Conservation (phyloP, 2,888 invertebrate genomes). For the Cheilosia vulpina region DNA sequence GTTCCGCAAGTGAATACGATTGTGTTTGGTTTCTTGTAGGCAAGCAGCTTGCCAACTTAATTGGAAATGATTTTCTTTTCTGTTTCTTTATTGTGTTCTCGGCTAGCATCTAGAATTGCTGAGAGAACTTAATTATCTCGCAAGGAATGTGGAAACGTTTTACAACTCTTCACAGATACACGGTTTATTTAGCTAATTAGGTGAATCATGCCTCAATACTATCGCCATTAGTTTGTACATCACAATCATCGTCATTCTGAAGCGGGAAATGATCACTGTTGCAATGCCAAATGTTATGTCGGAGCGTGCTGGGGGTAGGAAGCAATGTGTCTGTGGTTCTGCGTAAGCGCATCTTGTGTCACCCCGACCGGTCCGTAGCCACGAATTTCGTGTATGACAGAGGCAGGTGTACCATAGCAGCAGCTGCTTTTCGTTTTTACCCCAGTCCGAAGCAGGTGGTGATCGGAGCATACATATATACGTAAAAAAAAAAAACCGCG, state of each 20-base stretch:
- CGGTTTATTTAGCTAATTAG: conserved; percentile 49
- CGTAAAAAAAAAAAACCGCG: not conserved
- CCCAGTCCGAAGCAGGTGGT: conserved; percentile 34
- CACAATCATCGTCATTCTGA: conserved; percentile 12
- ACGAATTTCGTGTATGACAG: conserved; percentile 23
- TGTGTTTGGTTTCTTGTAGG: not conserved
- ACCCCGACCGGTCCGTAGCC: conserved; percentile 24
- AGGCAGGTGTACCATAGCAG: conserved; percentile 50
- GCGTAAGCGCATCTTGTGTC: conserved; percentile 38
- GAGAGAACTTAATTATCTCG: conserved; percentile 27
- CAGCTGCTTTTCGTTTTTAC: conserved; percentile 51
- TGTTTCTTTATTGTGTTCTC: not conserved
- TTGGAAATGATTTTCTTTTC: conserved; percentile 22
- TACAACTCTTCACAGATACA: conserved; percentile 14
- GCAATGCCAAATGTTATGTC: conserved; percentile 17
- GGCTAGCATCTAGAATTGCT: conserved; percentile 6
- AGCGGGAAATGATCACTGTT: conserved; percentile 4
- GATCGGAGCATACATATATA: conserved; percentile 1
- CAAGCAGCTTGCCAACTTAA: conserved; percentile 25
- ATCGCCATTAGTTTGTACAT: conserved; percentile 37
- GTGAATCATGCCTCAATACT: conserved; percentile 51
- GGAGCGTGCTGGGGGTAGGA: conserved; percentile 4
- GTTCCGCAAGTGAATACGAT: conserved; percentile 3
- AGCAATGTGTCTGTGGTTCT: conserved; percentile 30
- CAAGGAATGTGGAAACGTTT: conserved; percentile 33